phyloP scores from a whole-genome alignment of 2,888 invertebrate species.

The Aphrophora alni region DNA sequence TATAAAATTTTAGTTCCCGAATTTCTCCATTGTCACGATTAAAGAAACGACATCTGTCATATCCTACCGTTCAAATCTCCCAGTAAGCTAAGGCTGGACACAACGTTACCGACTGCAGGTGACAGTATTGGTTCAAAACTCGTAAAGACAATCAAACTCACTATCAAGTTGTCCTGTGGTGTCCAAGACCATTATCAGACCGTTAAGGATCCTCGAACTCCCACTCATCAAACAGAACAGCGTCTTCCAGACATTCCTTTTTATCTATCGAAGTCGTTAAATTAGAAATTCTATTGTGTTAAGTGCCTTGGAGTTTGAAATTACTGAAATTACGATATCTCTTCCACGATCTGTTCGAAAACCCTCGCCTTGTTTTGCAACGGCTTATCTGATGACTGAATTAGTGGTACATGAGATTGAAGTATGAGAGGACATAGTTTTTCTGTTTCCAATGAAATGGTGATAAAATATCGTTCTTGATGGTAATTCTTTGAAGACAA shows the following conservation, averaged over 20 bases:
- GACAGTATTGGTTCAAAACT: constrained; percentile 1
- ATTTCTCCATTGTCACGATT: too few species aligned
- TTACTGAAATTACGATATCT: constrained; percentile 2
- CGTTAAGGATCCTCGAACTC: background rate
- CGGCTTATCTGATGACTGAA: background rate
- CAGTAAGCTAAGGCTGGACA: background rate
- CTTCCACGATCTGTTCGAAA: background rate
- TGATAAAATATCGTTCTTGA: background rate
- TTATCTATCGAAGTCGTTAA: background rate
- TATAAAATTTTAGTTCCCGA: too few species aligned
- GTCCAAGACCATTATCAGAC: background rate
- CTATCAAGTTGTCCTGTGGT: background rate
- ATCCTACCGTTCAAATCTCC: background rate
- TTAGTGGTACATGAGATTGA: background rate
- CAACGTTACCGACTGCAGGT: background rate
- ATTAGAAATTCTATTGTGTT: constrained; percentile 7
- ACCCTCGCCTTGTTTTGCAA: background rate
- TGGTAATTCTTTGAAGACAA: background rate
- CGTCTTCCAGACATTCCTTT: background rate
- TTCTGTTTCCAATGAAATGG: background rate
- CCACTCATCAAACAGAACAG: background rate
- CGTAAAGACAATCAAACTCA: background rate
- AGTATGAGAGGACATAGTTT: background rate
- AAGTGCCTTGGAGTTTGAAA: background rate
- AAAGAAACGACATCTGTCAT: too few species aligned